These are phyloP conservation scores for Zophobas morio DNA, from an alignment of 1,140 invertebrate genomes.

Conservation along the genomic window DNA sequence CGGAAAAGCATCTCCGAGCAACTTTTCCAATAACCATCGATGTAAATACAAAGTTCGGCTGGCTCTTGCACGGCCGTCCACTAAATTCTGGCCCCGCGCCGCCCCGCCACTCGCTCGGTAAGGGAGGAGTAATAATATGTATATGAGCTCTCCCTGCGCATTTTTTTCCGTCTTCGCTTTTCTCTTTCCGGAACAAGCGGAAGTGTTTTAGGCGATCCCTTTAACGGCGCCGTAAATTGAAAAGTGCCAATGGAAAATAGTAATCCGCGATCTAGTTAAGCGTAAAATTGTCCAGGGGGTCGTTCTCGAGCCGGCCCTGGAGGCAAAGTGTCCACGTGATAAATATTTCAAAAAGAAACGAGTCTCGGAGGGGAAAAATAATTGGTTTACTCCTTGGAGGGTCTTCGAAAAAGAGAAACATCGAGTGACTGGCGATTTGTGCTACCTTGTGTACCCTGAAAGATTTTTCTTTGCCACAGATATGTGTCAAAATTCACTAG, in stretches of 20 bases:
- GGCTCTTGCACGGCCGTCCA: conserved; percentile 8
- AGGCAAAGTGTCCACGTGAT: background rate
- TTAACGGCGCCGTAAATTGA: conserved; percentile 27
- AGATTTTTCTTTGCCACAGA: no score
- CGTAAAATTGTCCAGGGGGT: conserved; percentile 27
- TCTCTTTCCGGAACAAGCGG: no score
- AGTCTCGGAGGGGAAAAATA: conserved; percentile 8
- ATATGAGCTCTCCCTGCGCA: background rate
- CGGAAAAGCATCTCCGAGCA: conserved; percentile 5
- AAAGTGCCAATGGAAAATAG: conserved; percentile 31
- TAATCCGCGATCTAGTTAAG: conserved; percentile 24
- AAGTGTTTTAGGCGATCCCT: background rate
- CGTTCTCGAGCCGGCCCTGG: conserved; percentile 2
- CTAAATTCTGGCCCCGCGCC: background rate
- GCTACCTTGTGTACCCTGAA: no score
- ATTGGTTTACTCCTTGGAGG: conserved; percentile 9
- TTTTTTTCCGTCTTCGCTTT: background rate
- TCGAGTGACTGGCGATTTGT: background rate
- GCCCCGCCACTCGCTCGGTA: background rate
- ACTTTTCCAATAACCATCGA: conserved; percentile 35
- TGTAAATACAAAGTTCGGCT: conserved; percentile 20
- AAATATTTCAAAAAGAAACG: conserved; percentile 37
- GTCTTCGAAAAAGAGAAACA: background rate
- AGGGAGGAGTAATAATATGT: conserved; percentile 25
- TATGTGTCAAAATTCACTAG: no score